phyloP scores from a whole-genome alignment of 2,113 vertebrate genomes.

The Rattus norvegicus region GRCr8 NC_086020.1:193914001-193914500 shows the following conservation, averaged over 20 bases:
- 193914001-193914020: neutral
- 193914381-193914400: neutral
- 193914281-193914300: neutral
- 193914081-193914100: neutral
- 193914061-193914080: too few relatives aligned
- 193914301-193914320: neutral
- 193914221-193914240: neutral
- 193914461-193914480: neutral
- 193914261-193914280: neutral
- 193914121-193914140: neutral
- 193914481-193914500: neutral
- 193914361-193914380: neutral
- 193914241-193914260: neutral
- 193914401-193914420: neutral
- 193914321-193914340: neutral
- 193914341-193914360: neutral
- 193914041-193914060: neutral
- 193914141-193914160: neutral
- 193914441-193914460: neutral
- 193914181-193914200: neutral
- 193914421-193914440: neutral
- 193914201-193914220: neutral
- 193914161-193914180: neutral
- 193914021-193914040: neutral
- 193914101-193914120: constrained; percentile 21